A percentile compares a stretch with the other conserved stretches of the same genome.
Conservation (phyloP, 2,797 vertebrate species). For the Yasuhikotakia modesta region DNA sequence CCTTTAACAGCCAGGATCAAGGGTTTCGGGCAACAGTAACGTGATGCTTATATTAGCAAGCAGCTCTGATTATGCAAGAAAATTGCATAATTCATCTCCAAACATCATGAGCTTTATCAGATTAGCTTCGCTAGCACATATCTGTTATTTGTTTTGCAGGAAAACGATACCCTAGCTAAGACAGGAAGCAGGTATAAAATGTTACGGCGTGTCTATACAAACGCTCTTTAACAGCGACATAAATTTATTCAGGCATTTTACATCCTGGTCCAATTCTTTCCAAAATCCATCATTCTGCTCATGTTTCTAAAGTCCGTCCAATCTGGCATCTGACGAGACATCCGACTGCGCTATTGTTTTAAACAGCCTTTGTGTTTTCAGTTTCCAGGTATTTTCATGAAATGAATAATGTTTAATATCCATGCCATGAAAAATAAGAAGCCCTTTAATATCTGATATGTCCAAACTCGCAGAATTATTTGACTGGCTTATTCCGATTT, state of each 20-base stretch:
- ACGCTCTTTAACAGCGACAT: slow-evolving; percentile 16
- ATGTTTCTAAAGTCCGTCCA: slow-evolving; percentile 19
- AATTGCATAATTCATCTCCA: background rate
- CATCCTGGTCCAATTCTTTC: slow-evolving; percentile 36
- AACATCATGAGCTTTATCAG: background rate
- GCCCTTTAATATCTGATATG: slow-evolving; percentile 56
- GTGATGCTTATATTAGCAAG: no score
- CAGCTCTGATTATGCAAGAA: no score
- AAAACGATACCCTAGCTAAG: background rate
- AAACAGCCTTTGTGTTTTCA: slow-evolving; percentile 25
- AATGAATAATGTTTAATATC: slow-evolving; percentile 44
- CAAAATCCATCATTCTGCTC: slow-evolving; percentile 26
- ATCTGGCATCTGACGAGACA: slow-evolving; percentile 22
- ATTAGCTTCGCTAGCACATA: background rate
- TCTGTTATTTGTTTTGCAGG: background rate
- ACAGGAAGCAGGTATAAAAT: slow-evolving; percentile 19
- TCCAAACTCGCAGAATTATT: slow-evolving; percentile 62
- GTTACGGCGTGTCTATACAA: background rate
- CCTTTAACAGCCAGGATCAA: no score
- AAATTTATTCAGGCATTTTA: slow-evolving; percentile 31
- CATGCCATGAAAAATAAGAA: slow-evolving; percentile 59
- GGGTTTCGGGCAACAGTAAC: no score
- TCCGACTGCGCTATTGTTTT: slow-evolving; percentile 19
- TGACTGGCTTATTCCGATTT: slow-evolving; percentile 59
- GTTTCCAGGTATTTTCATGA: slow-evolving; percentile 49